Evolutionary conservation across 2,888 invertebrate genomes (phyloP).

Genomic region (Prosopocoilus inquinatus): DNA sequence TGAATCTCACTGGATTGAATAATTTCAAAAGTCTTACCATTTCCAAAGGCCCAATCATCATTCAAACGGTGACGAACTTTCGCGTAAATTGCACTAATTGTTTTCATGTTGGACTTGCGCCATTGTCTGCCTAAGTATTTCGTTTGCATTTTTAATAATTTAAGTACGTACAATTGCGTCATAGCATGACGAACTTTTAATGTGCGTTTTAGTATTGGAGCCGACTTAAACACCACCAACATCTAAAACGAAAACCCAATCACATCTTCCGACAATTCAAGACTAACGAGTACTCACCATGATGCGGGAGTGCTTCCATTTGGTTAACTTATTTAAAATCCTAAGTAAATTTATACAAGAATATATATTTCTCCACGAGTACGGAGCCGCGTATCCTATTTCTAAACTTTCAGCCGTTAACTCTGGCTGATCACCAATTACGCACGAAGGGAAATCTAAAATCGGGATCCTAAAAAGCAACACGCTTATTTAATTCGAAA

Average conservation of each 20-base stretch:
- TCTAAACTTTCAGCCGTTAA: conserved; percentile 88
- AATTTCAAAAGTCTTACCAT: conserved; percentile 59
- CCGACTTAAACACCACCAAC: conserved; percentile 99
- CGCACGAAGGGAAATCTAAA: conserved; percentile 93
- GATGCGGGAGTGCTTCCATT: conserved; percentile 99
- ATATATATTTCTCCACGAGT: conserved; percentile 97
- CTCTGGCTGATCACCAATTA: conserved; percentile 93
- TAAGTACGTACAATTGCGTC: conserved; percentile 97
- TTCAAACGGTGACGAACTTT: conserved; percentile 94
- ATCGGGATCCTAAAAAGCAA: conserved; percentile 75
- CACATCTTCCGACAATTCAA: background rate
- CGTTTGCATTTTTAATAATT: conserved; percentile 98
- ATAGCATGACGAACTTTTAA: conserved; percentile 93
- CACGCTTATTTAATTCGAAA: conserved; percentile 21
- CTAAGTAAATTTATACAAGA: conserved; percentile 95
- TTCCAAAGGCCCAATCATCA: conserved; percentile 99
- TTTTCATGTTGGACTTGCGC: conserved; percentile 99
- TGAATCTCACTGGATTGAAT: background rate
- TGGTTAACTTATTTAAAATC: conserved; percentile 96
- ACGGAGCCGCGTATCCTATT: conserved; percentile 79
- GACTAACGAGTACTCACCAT: conserved; percentile 58
- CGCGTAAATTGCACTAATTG: conserved; percentile 97
- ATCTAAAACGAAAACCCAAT: conserved; percentile 55
- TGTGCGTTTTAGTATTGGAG: conserved; percentile 95
- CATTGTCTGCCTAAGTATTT: conserved; percentile 98